Evolutionary conservation across 2,797 vertebrate species (phyloP), one percentile per base, ranked within the genome.

Genomic region (Pseudochromis fuscus): DNA sequence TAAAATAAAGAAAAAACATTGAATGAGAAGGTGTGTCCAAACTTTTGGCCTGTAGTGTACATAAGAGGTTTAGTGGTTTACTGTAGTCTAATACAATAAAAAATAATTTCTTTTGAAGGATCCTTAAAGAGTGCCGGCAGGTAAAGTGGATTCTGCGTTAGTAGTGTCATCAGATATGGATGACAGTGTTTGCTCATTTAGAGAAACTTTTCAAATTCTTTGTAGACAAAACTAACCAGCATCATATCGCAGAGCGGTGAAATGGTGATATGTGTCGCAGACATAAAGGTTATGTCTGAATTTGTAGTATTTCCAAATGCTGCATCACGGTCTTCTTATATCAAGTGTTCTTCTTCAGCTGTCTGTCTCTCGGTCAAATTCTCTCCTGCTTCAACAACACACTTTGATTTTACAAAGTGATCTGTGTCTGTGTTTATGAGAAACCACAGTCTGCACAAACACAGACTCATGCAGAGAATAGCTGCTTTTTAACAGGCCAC

Each of bases 201-300:
- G 3, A 42, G n/a, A 42, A 42, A 42, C n/a, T 9, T 8, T n/a
- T 42, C 0, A 19, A n/a, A 19, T 46, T 46, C 63, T 64, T 16
- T 33, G 18, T 40, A 7, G 9, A 12, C 25, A n/a, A 58, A 67
- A 78, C 63, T 79, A 72, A 75, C n/a, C 72, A 33, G 35, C 65
- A 62, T 18, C 60, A 8, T 49, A 45, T 12, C 51, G 35, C 25
- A n/a, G 52, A 44, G 16, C 1, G 15, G 52, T 58, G 24, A 83
- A 81, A 79, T 40, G 67, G 63, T 80, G 77, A 74, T 76, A 74
- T 79, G 81, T 50, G 48, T 68, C 27, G 2, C 40, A 62, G 72
- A 75, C 71, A 80, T 75, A 67, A 58, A 55, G 53, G 25, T 59
- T 23, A 70, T 66, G 67, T 55, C 64, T 51, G 59, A 75, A 62